phyloP scores from a whole-genome alignment of 2,888 invertebrate genomes.

The Nomada flava region DNA sequence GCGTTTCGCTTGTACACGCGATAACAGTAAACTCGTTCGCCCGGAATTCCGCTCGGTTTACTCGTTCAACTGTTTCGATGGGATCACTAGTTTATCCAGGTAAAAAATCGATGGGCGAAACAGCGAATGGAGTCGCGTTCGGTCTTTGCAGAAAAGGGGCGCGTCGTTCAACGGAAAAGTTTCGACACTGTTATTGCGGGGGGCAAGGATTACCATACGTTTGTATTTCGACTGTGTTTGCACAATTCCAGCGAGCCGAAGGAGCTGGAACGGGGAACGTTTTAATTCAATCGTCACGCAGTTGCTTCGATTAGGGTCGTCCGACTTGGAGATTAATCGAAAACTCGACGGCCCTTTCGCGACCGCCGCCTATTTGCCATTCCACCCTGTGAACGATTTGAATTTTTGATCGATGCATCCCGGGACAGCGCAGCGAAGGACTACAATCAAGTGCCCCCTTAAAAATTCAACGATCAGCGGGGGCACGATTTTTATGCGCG shows the following conservation, averaged over 20 bases:
- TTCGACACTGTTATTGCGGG: too few relatives aligned
- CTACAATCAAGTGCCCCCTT: background rate
- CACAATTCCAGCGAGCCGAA: slow-evolving; percentile 44
- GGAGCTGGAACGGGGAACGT: slow-evolving; percentile 23
- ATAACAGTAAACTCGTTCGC: slow-evolving; percentile 21
- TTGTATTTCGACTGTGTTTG: slow-evolving; percentile 55
- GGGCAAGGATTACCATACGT: too few relatives aligned
- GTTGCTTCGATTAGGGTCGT: slow-evolving; percentile 49
- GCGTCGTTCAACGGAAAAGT: too few relatives aligned
- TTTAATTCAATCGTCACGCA: slow-evolving; percentile 29
- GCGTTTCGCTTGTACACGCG: slow-evolving; percentile 15
- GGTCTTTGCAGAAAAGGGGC: too few relatives aligned
- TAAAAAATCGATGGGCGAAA: too few relatives aligned
- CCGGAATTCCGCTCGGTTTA: slow-evolving; percentile 24
- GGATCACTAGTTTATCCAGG: too few relatives aligned
- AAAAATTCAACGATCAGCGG: background rate
- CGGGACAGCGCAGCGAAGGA: background rate
- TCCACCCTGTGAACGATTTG: background rate
- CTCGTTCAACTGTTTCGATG: background rate
- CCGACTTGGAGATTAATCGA: slow-evolving; percentile 59
- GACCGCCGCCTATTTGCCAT: slow-evolving; percentile 30
- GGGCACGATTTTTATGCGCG: too few relatives aligned
- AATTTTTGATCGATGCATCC: slow-evolving; percentile 26
- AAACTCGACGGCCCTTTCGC: slow-evolving; percentile 38
- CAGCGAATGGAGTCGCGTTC: too few relatives aligned